Evolutionary conservation across 2,797 vertebrate genomes (phyloP).

Genomic region (Peromyscus nudipes): DNA sequence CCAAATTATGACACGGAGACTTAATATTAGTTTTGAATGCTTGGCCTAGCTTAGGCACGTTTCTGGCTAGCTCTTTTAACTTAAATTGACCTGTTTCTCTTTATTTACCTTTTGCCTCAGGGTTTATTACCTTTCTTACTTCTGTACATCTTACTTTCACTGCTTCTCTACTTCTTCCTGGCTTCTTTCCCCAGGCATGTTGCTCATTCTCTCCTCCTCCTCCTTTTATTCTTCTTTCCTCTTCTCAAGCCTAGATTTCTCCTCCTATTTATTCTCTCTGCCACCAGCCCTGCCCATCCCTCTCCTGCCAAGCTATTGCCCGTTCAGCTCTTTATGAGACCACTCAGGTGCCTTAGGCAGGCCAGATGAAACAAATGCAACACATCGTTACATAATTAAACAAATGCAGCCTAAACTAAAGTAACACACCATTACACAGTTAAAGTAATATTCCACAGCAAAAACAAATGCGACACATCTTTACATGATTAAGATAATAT

Average conservation of each 20-base stretch:
- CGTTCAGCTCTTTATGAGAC: not conserved
- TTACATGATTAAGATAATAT: not conserved
- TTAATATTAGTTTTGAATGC: not conserved
- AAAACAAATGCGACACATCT: not conserved
- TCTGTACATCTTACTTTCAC: not conserved
- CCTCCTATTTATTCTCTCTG: not conserved
- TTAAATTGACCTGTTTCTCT: not conserved
- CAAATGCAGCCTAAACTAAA: not conserved
- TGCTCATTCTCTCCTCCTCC: not conserved
- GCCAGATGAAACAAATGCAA: not conserved
- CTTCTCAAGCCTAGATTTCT: not conserved
- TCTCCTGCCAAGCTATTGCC: not conserved
- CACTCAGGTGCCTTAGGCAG: not conserved
- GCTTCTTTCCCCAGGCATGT: not conserved
- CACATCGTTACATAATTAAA: not conserved
- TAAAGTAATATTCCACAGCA: not conserved
- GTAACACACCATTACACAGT: not conserved
- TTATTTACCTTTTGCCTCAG: not conserved
- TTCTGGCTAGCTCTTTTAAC: not conserved
- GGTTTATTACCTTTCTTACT: not conserved
- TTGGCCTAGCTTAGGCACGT: not conserved
- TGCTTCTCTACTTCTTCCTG: not conserved
- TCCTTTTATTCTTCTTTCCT: not conserved
- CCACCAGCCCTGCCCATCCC: not conserved
- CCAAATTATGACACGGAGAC: not conserved